These are phyloP conservation scores for Montipora foliosa DNA, from an alignment of 64 coral and sea anemone genomes.

Conservation along the genomic window DNA sequence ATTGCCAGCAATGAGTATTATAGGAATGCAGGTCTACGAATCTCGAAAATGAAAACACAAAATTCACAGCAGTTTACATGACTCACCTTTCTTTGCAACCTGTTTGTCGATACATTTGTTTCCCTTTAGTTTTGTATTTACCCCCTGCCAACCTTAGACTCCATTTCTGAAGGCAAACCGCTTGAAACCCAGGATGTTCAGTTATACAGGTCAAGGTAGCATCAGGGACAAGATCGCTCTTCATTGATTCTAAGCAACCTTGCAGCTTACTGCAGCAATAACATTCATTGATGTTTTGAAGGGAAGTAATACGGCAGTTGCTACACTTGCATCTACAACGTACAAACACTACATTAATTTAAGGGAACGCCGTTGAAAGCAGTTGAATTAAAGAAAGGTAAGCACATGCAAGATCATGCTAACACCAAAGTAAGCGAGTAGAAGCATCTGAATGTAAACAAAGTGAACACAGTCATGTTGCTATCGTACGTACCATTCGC, in stretches of 20 bases:
- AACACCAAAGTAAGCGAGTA: neutral
- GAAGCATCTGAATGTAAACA: no score
- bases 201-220: slow-evolving; percentile 19
- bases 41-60: neutral
- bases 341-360: neutral
- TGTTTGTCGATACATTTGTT: slow-evolving; percentile 26
- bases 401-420: neutral
- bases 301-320: slow-evolving; percentile 11
- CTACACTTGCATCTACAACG: slow-evolving; percentile 63
- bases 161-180: slow-evolving; percentile 72
- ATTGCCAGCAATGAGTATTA: neutral
- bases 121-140: slow-evolving; percentile 33
- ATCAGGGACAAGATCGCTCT: slow-evolving; percentile 2
- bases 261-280: slow-evolving; percentile 69
- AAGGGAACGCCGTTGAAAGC: neutral
- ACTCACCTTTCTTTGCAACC: slow-evolving; percentile 53
- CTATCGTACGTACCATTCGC: no score
- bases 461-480: no score
- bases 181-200: slow-evolving; percentile 37
- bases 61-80: neutral
- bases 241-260: slow-evolving; percentile 37
- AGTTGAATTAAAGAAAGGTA: neutral
- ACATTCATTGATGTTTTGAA: slow-evolving; percentile 62
- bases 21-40: neutral
- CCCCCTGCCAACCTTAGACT: slow-evolving; percentile 25